Evolutionary conservation across 2,113 vertebrate species (phyloP).

Genomic region (Pituophis catenifer): DNA sequence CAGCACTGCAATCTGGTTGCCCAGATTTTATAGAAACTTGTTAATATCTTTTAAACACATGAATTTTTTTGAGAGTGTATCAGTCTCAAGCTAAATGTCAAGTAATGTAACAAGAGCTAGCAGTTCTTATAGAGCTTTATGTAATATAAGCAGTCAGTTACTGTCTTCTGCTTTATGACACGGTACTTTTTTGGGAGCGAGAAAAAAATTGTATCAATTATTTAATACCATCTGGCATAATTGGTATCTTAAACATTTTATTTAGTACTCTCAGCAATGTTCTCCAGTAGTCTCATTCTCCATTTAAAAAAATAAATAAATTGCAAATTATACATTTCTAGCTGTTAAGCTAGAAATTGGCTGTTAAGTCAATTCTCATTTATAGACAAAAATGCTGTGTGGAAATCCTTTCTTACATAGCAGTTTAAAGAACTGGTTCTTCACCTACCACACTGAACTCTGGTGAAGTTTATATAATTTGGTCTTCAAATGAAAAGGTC

Average conservation of each 20-base stretch:
- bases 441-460: background rate
- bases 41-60: slow-evolving; percentile 15
- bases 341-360: too few species aligned
- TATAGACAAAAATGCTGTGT: background rate
- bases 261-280: background rate
- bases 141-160: background rate
- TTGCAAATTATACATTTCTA: background rate
- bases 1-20: slow-evolving; percentile 15
- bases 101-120: background rate
- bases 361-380: background rate
- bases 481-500: too few species aligned
- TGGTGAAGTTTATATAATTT: background rate
- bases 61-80: background rate
- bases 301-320: background rate
- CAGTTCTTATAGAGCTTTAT: background rate
- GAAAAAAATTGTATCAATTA: background rate
- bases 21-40: slow-evolving; percentile 15
- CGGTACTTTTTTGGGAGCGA: background rate
- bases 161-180: background rate
- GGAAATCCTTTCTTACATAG: background rate
- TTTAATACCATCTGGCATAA: background rate
- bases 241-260: background rate
- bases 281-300: accelerated
- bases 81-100: slow-evolving; percentile 15
- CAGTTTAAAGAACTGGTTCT: background rate